These are phyloP conservation scores for Agelastica alni DNA, from an alignment of 2,888 invertebrate species.

Conservation along the genomic window DNA sequence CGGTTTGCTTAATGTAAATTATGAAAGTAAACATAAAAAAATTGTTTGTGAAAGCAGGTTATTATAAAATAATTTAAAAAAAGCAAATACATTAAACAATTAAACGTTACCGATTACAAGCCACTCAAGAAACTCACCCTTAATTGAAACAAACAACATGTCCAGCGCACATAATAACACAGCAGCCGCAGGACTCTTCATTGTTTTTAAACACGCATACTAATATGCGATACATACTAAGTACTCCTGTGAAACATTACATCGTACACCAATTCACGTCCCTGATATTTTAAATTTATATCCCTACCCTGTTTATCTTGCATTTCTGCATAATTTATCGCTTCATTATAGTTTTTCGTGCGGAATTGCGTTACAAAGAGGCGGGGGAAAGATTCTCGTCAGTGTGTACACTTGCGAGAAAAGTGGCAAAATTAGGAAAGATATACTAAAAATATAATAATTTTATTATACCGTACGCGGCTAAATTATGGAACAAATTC, in stretches of 20 bases:
- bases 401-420: too few relatives aligned
- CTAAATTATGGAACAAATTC: too few relatives aligned
- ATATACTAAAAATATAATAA: too few relatives aligned
- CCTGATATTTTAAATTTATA: slow-evolving; percentile 31
- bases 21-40: too few relatives aligned
- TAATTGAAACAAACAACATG: slow-evolving; percentile 25
- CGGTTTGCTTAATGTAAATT: too few relatives aligned
- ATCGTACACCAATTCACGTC: slow-evolving; percentile 26
- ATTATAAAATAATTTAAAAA: too few relatives aligned
- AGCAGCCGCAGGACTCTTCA: slow-evolving; percentile 15
- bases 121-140: slow-evolving; percentile 3
- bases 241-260: slow-evolving; percentile 25
- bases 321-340: slow-evolving; percentile 30
- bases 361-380: slow-evolving; percentile 11
- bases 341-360: slow-evolving; percentile 33
- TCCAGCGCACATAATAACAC: slow-evolving; percentile 11
- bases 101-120: too few relatives aligned
- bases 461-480: too few relatives aligned
- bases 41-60: too few relatives aligned
- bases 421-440: too few relatives aligned
- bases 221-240: slow-evolving; percentile 28
- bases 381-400: background rate
- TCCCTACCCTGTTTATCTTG: slow-evolving; percentile 28
- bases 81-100: too few relatives aligned
- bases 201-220: slow-evolving; percentile 32